Evolutionary conservation across 2,113 vertebrate species (phyloP).

Genomic region (Micromys minutus): DNA sequence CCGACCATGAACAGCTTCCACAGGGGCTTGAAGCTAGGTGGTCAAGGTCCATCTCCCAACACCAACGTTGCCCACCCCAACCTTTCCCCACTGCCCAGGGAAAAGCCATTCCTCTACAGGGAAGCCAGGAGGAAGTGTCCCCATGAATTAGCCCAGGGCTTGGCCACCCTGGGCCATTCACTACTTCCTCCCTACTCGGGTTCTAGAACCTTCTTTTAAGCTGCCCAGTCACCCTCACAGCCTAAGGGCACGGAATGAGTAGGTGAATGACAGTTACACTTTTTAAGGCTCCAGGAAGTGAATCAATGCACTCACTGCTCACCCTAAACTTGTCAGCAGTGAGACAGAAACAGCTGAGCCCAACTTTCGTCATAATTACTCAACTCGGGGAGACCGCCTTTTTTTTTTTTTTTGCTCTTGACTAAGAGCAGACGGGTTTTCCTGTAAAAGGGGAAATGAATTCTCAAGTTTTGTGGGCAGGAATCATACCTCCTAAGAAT

Average conservation of each 20-base stretch:
- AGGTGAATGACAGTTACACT: background rate
- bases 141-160: fast-evolving
- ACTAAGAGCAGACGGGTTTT: slow-evolving; percentile 40
- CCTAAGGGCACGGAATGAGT: background rate
- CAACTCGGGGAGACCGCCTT: background rate
- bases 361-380: slow-evolving; percentile 16
- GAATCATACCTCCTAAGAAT: background rate
- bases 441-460: slow-evolving; percentile 66
- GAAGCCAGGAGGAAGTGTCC: background rate
- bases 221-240: fast-evolving
- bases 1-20: background rate
- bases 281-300: background rate
- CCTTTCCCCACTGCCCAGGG: background rate
- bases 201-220: background rate
- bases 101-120: background rate
- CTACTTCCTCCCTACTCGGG: background rate
- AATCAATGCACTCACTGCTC: background rate
- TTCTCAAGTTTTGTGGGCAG: background rate
- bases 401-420: background rate
- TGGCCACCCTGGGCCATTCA: no score
- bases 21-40: background rate
- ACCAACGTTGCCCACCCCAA: background rate
- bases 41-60: background rate
- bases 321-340: background rate
- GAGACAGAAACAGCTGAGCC: background rate